Percentiles rank a stretch among this genome's conserved stretches.
phyloP scores from a whole-genome alignment of 1,140 invertebrate species.

The Eriocheir sinensis region DNA sequence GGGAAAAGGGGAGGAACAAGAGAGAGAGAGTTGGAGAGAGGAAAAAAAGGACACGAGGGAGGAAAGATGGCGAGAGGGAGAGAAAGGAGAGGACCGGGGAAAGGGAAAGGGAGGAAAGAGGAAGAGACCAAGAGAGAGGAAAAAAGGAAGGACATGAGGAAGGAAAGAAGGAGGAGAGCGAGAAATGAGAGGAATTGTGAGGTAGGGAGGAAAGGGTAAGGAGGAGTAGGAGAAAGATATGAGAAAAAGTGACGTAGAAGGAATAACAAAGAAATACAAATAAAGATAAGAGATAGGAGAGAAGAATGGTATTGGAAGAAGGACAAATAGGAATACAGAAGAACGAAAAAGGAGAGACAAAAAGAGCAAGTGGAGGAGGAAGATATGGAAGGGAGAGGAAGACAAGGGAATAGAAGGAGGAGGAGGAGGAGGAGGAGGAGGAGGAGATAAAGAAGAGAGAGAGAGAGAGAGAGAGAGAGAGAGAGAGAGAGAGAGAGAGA shows the following conservation, averaged over 20 bases:
- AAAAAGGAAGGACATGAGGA: too few species aligned
- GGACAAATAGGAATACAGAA: not conserved
- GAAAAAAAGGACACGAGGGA: not conserved
- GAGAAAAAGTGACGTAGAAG: too few species aligned
- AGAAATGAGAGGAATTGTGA: not conserved
- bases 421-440: not conserved
- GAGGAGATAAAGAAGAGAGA: not conserved
- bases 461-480: not conserved
- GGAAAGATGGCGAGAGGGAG: not conserved
- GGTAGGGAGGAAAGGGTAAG: not conserved
- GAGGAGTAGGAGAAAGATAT: too few species aligned
- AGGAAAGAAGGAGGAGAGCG: not conserved
- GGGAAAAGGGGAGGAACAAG: too few species aligned
- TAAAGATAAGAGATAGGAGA: too few species aligned
- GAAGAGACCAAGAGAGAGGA: too few species aligned
- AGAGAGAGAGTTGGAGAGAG: not conserved
- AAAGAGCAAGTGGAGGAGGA: too few species aligned
- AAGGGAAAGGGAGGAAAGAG: too few species aligned
- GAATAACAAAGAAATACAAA: too few species aligned
- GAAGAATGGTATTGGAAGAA: not conserved
- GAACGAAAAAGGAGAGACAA: not conserved
- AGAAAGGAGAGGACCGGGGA: not conserved
- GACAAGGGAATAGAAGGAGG: not conserved
- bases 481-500: not conserved
- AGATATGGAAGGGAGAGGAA: too few species aligned